Evolutionary conservation across 2,797 vertebrate species (phyloP).

Genomic region (Eurystomus glaucurus): DNA sequence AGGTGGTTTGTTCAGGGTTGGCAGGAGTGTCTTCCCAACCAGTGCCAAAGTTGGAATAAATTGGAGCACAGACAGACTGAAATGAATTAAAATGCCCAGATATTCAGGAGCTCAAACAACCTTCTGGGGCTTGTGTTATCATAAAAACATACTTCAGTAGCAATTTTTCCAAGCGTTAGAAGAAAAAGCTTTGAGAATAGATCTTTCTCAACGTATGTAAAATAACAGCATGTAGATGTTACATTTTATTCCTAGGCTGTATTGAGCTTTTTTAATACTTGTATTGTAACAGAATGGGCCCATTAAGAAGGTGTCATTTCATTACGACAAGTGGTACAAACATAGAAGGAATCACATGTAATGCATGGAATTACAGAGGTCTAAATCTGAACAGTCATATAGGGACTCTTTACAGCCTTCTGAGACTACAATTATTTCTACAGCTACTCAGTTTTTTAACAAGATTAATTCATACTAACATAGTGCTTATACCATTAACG

Average conservation of each 20-base stretch:
- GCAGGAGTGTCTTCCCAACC: neutral
- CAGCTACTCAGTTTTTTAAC: neutral
- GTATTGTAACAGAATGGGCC: neutral
- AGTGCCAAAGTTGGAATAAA: constrained; percentile 13
- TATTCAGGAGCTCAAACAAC: neutral
- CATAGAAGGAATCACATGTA: neutral
- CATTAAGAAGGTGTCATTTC: neutral
- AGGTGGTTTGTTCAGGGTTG: constrained; percentile 13
- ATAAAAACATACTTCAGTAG: neutral
- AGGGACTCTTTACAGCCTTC: neutral
- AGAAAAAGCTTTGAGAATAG: neutral
- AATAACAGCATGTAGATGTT: constrained; percentile 6
- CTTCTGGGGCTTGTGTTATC: neutral
- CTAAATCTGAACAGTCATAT: neutral
- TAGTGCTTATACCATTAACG: neutral
- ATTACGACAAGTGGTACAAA: neutral
- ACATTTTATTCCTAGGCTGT: neutral
- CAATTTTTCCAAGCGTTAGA: neutral
- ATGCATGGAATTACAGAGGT: neutral
- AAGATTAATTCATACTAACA: neutral
- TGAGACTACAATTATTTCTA: neutral
- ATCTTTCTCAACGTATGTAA: neutral
- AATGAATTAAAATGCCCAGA: neutral
- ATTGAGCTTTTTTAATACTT: neutral
- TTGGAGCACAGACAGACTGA: neutral